Evolutionary conservation across 2,113 vertebrate genomes (phyloP), one percentile per base, ranked within the genome.

Genomic region (Antennarius striatus): DNA sequence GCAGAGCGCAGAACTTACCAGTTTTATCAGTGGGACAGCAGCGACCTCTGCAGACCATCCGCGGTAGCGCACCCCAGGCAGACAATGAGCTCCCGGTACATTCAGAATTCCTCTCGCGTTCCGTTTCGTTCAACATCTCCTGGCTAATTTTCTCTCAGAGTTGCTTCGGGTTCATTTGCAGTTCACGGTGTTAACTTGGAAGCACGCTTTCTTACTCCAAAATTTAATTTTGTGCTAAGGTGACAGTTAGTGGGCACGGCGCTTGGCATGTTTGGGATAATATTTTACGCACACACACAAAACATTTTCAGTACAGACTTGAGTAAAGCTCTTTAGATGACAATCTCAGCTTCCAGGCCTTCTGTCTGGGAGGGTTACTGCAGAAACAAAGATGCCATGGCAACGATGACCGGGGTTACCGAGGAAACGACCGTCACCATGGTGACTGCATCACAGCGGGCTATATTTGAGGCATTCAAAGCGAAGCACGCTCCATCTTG

Each of bases 361-460:
- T 95, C 32, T 36, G 32, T 36, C 94, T 95, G 94, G 93, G 94
- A 90, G 86, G 22, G 92, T 92, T 94, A 93, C 94, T 92, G 92
- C 81, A 81, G 94, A 95, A 96, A 95, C 91, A 79, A 89, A 70
- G 91, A 94, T 93, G 92, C 94, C 95, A 97, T 98, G 94, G 96
- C 94, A 98, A 98, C 96, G 93, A 91, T 93, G 86, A 91, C 89
- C 86, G 91, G 93, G 93, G 95, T 97, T 96, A 96, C 95, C 93
- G 90, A 89, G 96, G 95, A 95, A 96, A 98, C 95, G 83, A n/a
- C 82, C 79, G 93, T 98, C 83, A 45, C 94, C 94, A 98, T 96
- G 92, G 96, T 91, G 96, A 98, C 95, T 95, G 90, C 93, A 95
- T 96, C 94, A 89, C 95, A 96, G 91, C 83, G 76, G 88, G 94